phyloP scores from a whole-genome alignment of 2,797 vertebrate species.

The Hozukius guyotensis region DNA sequence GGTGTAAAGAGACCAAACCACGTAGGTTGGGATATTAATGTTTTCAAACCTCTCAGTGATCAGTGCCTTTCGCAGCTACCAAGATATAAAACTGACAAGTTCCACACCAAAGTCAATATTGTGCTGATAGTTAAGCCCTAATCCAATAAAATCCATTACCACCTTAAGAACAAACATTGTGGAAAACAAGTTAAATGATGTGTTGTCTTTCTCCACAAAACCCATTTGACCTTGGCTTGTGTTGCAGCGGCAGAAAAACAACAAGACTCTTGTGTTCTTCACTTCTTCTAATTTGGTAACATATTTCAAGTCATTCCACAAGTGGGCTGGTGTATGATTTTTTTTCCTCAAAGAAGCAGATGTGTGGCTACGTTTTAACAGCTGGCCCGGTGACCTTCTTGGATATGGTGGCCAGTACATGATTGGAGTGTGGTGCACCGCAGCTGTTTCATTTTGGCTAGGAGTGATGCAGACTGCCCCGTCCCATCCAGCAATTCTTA shows the following conservation, averaged over 20 bases:
- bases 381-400: slow-evolving; percentile 48
- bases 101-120: not conserved
- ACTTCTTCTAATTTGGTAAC: not conserved
- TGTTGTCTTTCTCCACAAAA: not conserved
- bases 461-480: not conserved
- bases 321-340: not conserved
- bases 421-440: slow-evolving; percentile 30
- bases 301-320: not conserved
- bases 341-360: slow-evolving; percentile 21
- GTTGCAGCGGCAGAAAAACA: slow-evolving; percentile 2
- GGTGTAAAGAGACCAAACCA: too few relatives aligned
- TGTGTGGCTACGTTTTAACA: slow-evolving; percentile 35
- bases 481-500: slow-evolving; percentile 11
- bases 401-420: slow-evolving; percentile 13
- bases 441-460: slow-evolving; percentile 42
- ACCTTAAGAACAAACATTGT: not conserved
- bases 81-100: not conserved
- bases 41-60: not conserved
- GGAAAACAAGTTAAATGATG: not conserved
- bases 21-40: too few relatives aligned
- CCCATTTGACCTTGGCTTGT: not conserved
- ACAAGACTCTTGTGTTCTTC: not conserved
- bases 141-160: not conserved
- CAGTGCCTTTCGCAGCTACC: not conserved
- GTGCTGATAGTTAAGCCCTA: not conserved